Conservation (phyloP, 1,140 invertebrate genomes). For the Neodiprion lecontei region DNA sequence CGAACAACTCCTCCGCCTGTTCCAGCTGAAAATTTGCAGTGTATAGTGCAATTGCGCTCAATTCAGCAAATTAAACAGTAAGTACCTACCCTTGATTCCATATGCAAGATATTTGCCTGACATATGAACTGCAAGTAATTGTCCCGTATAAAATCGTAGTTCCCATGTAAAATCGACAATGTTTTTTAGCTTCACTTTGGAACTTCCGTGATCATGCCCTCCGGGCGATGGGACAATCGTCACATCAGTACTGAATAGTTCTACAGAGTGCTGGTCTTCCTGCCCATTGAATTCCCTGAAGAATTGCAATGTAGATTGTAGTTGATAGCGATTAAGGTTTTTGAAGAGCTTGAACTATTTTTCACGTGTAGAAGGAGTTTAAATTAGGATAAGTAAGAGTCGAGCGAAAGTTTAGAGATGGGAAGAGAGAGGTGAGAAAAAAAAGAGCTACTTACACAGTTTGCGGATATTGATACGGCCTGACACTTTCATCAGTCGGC, state of each 20-base stretch:
- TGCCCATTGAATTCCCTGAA: slow-evolving; percentile 73
- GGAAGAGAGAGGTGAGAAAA: slow-evolving; percentile 9
- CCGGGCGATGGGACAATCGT: slow-evolving; percentile 74
- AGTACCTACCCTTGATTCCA: slow-evolving; percentile 80
- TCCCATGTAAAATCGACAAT: slow-evolving; percentile 95
- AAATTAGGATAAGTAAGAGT: not conserved
- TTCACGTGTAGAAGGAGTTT: slow-evolving; percentile 9
- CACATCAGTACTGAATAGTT: slow-evolving; percentile 73
- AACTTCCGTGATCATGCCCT: slow-evolving; percentile 77
- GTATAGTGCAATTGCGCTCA: slow-evolving; percentile 7
- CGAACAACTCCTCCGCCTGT: slow-evolving; percentile 81
- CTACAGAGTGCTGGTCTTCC: slow-evolving; percentile 73
- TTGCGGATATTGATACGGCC: slow-evolving; percentile 40
- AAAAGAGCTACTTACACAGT: slow-evolving; percentile 45
- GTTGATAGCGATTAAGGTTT: not conserved
- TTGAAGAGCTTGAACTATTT: not conserved
- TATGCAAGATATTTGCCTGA: slow-evolving; percentile 88
- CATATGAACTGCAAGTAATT: slow-evolving; percentile 87
- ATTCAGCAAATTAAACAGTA: slow-evolving; percentile 10
- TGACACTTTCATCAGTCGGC: slow-evolving; percentile 40
- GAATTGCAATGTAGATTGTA: slow-evolving; percentile 19
- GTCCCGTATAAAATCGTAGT: slow-evolving; percentile 82
- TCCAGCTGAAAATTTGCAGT: slow-evolving; percentile 56
- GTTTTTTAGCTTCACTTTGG: slow-evolving; percentile 89
- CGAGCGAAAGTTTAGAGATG: not conserved